Evolutionary conservation across 2,797 vertebrate genomes (phyloP).

Genomic region (Sitta carolinensis): DNA sequence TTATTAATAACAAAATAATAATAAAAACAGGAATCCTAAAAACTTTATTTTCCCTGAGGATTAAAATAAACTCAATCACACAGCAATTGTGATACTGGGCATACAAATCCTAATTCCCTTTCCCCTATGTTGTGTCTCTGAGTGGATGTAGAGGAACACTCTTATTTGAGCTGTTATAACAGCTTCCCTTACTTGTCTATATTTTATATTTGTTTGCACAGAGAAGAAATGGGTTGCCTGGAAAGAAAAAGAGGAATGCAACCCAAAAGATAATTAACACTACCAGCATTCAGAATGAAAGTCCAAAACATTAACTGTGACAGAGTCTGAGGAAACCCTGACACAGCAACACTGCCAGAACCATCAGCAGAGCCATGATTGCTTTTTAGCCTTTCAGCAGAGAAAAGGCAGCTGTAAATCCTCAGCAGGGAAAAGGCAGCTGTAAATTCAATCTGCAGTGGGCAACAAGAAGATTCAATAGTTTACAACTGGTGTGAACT

Average conservation of each 20-base stretch:
- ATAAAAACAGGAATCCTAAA: neutral
- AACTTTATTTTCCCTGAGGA: neutral
- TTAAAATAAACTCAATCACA: neutral
- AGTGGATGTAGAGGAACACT: accelerated
- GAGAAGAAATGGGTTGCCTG: neutral
- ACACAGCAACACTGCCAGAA: neutral
- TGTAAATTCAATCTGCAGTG: neutral
- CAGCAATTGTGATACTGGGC: neutral
- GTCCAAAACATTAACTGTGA: neutral
- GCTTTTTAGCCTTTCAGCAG: neutral
- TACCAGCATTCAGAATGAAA: neutral
- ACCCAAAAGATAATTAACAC: neutral
- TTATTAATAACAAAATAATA: neutral
- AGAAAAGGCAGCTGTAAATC: neutral
- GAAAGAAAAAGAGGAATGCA: neutral
- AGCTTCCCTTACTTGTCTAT: neutral
- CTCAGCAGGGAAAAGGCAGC: neutral
- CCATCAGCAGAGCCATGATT: neutral
- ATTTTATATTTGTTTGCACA: neutral
- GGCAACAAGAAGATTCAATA: neutral
- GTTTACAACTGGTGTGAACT: neutral
- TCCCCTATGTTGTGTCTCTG: neutral
- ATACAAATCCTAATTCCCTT: neutral
- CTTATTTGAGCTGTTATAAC: too few relatives aligned
- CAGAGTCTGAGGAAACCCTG: neutral